Evolutionary conservation across 2,888 invertebrate genomes (phyloP), one percentile per base, ranked within the genome.

Genomic region (Scelioninae gen. 2): DNA sequence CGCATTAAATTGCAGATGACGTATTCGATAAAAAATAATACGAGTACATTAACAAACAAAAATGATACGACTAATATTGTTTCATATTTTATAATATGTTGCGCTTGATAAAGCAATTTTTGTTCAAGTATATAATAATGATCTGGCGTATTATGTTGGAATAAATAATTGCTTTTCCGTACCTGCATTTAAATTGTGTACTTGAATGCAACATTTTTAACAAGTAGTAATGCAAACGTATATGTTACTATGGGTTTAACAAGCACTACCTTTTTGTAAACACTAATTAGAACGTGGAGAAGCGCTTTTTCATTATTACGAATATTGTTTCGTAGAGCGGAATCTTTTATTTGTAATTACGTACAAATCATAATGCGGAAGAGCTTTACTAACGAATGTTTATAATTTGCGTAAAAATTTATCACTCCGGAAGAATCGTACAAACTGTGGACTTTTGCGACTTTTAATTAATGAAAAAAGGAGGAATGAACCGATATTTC

Each of bases 381-480:
- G 16, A 28, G 31, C 43, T 57, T 43, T 31, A 53, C 33, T 57
- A 57, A 57, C 13, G 43, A 57, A 57, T 33, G 33, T 45, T 57
- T 33, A 45, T 45, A 43, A 57, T 57, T 57, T 45, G 45, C 19
- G 10, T 19, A 7, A 11, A 22, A 45, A 43, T 11, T 57, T 33
- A 33, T 45, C 45, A 33, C 45, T 33, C 5, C 11, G 4, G 33
- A 46, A 28, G 22, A 46, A 46, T 46, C 35, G 22, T 10, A 6
- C 25, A 15, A 25, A 2, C 13, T 13, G 15, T n/a, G 13, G 2
- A 45, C 35, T 58, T 55, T 41, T 19, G 22, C 15, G 6, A 58
- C 33, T 58, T 58, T 58, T 45, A 58, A 58, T 58, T 58, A 43
- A 31, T 18, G 31, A 43, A 55, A 55, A 55, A 55, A n/a, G n/a